Evolutionary conservation across 2,113 vertebrate genomes (phyloP).

Genomic region (Chamaetylas fuelleborni): DNA sequence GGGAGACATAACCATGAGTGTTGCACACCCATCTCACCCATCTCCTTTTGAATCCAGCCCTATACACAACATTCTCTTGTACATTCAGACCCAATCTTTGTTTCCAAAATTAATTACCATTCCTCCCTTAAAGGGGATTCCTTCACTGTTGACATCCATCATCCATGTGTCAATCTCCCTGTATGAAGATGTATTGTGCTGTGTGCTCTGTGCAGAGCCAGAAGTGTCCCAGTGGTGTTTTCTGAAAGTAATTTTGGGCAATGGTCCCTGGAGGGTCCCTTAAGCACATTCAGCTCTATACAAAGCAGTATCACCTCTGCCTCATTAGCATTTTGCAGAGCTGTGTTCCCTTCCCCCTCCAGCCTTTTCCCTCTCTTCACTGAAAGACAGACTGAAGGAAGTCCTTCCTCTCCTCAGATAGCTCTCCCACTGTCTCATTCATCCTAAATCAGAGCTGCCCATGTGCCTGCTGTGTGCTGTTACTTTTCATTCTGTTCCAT

Average conservation of each 20-base stretch:
- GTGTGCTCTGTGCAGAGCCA: background rate
- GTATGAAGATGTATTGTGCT: background rate
- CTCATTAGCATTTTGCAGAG: background rate
- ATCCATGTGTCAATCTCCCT: background rate
- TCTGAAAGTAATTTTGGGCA: slow-evolving; percentile 8
- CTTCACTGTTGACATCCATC: background rate
- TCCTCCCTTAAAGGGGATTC: background rate
- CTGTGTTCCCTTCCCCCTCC: fast-evolving
- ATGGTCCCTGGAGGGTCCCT: background rate
- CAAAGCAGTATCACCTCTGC: background rate
- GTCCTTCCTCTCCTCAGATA: background rate
- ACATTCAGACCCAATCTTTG: background rate
- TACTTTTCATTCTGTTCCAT: background rate
- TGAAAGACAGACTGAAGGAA: fast-evolving
- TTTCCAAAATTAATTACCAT: slow-evolving; percentile 1
- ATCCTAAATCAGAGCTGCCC: background rate
- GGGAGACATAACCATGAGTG: background rate
- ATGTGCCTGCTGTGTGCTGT: fast-evolving
- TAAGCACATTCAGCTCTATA: background rate
- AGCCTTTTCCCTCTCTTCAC: background rate
- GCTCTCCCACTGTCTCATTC: background rate
- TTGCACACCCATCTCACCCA: background rate
- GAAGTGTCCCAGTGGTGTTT: background rate
- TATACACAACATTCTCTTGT: background rate
- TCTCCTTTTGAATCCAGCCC: background rate